These are phyloP conservation scores for Lycorma delicatula DNA, from an alignment of 1,140 invertebrate genomes.

Conservation along the genomic window DNA sequence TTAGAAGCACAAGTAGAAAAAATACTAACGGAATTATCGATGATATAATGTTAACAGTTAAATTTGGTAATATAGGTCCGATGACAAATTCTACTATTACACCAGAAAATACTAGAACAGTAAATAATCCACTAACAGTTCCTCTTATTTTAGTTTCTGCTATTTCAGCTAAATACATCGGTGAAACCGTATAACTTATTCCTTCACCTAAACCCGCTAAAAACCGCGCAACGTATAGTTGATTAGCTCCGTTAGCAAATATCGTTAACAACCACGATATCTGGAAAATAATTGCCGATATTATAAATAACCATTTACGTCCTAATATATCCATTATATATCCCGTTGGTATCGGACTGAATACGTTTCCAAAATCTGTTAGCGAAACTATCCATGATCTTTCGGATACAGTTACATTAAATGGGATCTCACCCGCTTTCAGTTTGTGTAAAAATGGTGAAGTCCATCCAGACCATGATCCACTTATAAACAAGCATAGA, in stretches of 20 bases:
- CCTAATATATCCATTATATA: conserved; percentile 64
- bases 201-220: conserved; percentile 45
- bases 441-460: neutral
- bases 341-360: conserved; percentile 26
- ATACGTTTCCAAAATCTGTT: conserved; percentile 17
- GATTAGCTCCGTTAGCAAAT: neutral
- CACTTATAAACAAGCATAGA: neutral
- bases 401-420: neutral
- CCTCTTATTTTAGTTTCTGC: conserved; percentile 31
- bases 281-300: conserved; percentile 41
- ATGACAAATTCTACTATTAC: conserved; percentile 63
- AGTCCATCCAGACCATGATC: conserved; percentile 1
- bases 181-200: conserved; percentile 41
- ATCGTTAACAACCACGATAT: conserved; percentile 13
- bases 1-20: conserved; percentile 55
- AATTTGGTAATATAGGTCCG: conserved; percentile 61
- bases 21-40: conserved; percentile 52
- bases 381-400: conserved; percentile 2
- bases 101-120: conserved; percentile 66
- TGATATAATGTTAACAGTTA: conserved; percentile 53
- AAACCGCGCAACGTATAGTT: conserved; percentile 50
- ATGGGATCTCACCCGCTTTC: neutral
- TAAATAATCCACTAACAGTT: conserved; percentile 70
- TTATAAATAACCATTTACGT: conserved; percentile 56
- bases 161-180: conserved; percentile 54